Evolutionary conservation across 35 echinoderm and acorn worm species (phyloP).

Genomic region (Amphiura filiformis): DNA sequence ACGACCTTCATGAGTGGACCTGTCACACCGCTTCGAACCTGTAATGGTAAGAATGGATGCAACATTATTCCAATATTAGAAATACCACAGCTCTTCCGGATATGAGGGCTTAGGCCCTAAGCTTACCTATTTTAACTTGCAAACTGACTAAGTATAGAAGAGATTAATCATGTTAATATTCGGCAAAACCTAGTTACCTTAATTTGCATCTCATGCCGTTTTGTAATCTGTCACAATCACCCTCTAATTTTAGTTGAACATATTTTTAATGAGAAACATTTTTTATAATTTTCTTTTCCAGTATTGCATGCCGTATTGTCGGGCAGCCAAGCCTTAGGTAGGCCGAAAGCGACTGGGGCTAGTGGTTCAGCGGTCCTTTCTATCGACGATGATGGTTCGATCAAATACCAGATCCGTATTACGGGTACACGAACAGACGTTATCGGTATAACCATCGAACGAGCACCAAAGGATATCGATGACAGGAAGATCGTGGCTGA

Average conservation of each 20-base stretch:
- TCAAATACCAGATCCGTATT: constrained; percentile 63
- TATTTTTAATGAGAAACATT: no score
- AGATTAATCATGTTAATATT: no score
- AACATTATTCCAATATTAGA: no score
- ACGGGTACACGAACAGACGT: constrained; percentile 62
- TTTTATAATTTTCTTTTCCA: constrained; percentile 19
- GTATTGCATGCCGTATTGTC: constrained; percentile 89
- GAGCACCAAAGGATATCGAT: constrained; percentile 24
- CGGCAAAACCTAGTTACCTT: no score
- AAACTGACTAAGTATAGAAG: no score
- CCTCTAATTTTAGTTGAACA: no score
- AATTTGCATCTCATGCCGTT: no score
- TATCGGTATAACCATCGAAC: constrained; percentile 59
- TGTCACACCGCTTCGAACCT: constrained; percentile 74
- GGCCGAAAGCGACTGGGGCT: constrained; percentile 75
- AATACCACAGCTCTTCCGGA: no score
- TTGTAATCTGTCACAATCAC: no score
- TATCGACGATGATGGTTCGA: constrained; percentile 69
- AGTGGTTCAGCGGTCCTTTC: constrained; percentile 83
- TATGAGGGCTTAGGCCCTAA: no score
- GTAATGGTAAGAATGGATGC: constrained; percentile 98
- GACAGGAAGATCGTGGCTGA: constrained; percentile 59
- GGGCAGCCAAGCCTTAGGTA: constrained; percentile 75
- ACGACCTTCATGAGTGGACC: constrained; percentile 42
- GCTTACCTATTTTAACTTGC: no score